phyloP scores from a whole-genome alignment of 2,797 vertebrate genomes.

The Nyctibius grandis region DNA sequence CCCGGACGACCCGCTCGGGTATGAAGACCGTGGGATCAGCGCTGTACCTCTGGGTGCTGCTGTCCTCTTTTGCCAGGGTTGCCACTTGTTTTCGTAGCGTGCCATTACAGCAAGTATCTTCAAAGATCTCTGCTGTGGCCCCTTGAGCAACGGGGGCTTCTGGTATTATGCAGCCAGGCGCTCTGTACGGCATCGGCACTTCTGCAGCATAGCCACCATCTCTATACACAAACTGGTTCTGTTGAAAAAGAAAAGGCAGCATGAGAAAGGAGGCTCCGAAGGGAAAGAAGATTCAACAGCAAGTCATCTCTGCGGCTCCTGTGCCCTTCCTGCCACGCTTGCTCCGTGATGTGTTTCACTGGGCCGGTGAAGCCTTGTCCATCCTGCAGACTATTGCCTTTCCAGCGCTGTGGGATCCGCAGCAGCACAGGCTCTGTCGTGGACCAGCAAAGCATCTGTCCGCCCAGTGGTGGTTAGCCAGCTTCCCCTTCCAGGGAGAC shows the following conservation, averaged over 20 bases:
- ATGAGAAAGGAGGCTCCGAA: neutral
- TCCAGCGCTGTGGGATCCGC: neutral
- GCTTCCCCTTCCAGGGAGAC: neutral
- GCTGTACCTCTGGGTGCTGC: slow-evolving; percentile 89
- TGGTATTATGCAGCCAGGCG: slow-evolving; percentile 74
- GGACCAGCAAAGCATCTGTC: rapidly evolving
- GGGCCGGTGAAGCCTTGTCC: neutral
- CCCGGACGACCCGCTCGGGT: slow-evolving; percentile 79
- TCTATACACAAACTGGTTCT: slow-evolving; percentile 94
- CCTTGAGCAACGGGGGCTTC: slow-evolving; percentile 77
- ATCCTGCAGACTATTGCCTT: neutral
- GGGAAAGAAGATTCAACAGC: neutral
- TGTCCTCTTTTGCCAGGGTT: slow-evolving; percentile 80
- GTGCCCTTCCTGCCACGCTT: neutral
- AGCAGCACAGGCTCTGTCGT: neutral
- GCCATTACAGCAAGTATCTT: slow-evolving; percentile 89
- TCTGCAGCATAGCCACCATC: slow-evolving; percentile 81
- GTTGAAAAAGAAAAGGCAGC: neutral
- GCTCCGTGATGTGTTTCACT: neutral
- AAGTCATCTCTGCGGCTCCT: neutral
- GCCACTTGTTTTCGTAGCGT: slow-evolving; percentile 84
- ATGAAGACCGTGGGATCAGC: slow-evolving; percentile 92
- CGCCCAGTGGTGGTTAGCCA: neutral
- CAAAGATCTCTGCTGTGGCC: slow-evolving; percentile 75
- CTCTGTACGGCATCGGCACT: slow-evolving; percentile 80